Conservation (phyloP, 2,888 invertebrate genomes). For the Erannis defoliaria region DNA sequence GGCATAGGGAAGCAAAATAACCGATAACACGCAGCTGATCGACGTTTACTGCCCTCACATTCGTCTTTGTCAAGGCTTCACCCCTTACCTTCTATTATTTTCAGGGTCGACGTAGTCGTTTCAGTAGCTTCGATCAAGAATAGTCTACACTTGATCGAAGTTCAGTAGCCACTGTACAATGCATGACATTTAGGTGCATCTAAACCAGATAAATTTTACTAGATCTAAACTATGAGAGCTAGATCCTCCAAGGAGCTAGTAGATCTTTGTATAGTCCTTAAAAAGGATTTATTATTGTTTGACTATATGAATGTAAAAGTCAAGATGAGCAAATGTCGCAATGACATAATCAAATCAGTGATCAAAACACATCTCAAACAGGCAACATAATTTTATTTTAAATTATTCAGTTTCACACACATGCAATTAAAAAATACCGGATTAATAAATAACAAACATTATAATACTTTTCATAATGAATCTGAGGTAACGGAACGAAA, state of each 20-base stretch:
- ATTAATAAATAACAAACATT: conserved; percentile 38
- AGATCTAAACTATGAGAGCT: no score
- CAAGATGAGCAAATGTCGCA: not conserved
- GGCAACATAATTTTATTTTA: conserved; percentile 4
- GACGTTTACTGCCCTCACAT: conserved; percentile 36
- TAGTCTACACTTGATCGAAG: no score
- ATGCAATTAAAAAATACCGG: conserved; percentile 18
- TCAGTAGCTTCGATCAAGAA: no score
- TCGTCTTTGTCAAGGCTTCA: conserved; percentile 38
- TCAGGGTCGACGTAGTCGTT: conserved; percentile 32
- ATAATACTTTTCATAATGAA: conserved; percentile 59
- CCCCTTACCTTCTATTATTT: conserved; percentile 36
- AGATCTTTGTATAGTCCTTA: not conserved
- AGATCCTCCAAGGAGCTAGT: not conserved
- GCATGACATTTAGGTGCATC: no score
- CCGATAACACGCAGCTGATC: conserved; percentile 37
- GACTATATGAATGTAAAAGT: not conserved
- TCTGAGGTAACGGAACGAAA: conserved; percentile 50
- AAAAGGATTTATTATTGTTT: not conserved
- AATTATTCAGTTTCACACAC: conserved; percentile 12
- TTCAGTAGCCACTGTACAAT: no score
- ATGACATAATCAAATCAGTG: not conserved
- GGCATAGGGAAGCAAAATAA: conserved; percentile 30
- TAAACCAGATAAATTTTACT: no score
- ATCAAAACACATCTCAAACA: conserved; percentile 2